A percentile compares a stretch with the other conserved stretches of the same genome.
Evolutionary conservation across 2,888 invertebrate species (phyloP).

Genomic region (Artemia sinica): DNA sequence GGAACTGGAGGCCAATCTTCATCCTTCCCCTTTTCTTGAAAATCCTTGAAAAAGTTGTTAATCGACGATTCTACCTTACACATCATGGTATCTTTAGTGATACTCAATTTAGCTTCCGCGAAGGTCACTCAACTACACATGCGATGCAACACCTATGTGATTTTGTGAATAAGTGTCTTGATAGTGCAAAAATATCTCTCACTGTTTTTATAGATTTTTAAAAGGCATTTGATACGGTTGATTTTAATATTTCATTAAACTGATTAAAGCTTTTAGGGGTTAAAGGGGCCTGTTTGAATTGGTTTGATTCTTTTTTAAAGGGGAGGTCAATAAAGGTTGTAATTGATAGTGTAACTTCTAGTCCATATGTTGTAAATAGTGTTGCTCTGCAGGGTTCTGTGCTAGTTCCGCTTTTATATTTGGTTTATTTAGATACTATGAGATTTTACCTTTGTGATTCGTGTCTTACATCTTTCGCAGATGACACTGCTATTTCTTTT

Average conservation of each 20-base stretch:
- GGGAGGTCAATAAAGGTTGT: background rate
- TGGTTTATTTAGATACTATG: too few relatives aligned
- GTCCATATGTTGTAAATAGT: too few relatives aligned
- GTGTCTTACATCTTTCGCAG: background rate
- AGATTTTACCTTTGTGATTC: too few relatives aligned
- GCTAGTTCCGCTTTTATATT: too few relatives aligned
- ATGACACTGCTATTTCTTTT: background rate
- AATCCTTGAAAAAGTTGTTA: too few relatives aligned
- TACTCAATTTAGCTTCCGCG: background rate
- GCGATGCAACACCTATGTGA: background rate
- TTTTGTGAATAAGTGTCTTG: background rate
- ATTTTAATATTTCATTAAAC: background rate
- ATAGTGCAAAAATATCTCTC: background rate
- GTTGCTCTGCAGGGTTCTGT: too few relatives aligned
- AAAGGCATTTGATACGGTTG: background rate
- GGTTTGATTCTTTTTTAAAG: background rate
- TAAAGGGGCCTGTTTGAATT: background rate
- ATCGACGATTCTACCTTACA: background rate
- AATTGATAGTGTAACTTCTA: background rate
- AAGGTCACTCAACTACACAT: slow-evolving; percentile 10
- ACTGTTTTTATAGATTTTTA: too few relatives aligned
- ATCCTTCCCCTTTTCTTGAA: too few relatives aligned
- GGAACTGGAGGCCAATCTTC: too few relatives aligned
- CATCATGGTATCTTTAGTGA: background rate
- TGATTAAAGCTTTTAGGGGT: background rate